phyloP scores from a whole-genome alignment of 2,113 vertebrate genomes.

The Thamnophis sirtalis region DNA sequence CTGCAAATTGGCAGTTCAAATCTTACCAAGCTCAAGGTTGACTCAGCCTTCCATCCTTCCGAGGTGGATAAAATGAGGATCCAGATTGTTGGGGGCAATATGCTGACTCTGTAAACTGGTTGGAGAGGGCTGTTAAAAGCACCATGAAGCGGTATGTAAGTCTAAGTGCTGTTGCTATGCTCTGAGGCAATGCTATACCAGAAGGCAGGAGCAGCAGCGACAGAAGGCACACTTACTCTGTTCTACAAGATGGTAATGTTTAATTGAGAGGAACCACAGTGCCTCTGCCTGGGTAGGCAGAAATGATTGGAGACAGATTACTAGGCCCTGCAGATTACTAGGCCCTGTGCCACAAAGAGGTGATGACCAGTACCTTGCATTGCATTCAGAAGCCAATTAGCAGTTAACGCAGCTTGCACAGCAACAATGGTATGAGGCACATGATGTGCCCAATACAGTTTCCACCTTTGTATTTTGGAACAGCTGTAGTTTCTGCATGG shows the following conservation, averaged over 20 bases:
- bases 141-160: no score
- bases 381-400: background rate
- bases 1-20: no score
- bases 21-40: no score
- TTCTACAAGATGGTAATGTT: background rate
- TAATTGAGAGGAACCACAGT: background rate
- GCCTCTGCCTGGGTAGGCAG: background rate
- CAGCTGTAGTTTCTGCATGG: background rate
- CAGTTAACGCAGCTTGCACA: background rate
- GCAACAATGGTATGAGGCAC: background rate
- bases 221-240: background rate
- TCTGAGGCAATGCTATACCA: background rate
- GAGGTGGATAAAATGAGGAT: no score
- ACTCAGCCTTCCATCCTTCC: no score
- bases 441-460: background rate
- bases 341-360: background rate
- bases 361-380: background rate
- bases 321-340: background rate
- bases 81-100: no score
- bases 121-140: no score
- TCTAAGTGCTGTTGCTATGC: no score
- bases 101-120: no score
- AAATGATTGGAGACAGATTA: background rate
- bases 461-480: background rate
- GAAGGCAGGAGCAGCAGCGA: background rate